Conservation (phyloP, 2,113 vertebrate genomes). For the Rhombomys opimus region DNA sequence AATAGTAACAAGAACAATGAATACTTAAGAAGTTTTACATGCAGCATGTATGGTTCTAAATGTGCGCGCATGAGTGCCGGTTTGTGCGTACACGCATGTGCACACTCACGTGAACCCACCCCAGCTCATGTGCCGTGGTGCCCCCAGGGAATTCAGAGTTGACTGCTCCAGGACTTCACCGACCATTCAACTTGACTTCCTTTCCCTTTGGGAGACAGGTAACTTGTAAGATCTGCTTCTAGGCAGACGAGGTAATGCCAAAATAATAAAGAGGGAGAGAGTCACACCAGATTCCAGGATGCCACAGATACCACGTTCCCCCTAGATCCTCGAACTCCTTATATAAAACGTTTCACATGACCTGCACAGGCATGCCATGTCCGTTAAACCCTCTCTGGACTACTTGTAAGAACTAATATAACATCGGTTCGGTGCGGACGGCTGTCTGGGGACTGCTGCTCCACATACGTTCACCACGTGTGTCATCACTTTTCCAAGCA, state of each 20-base stretch:
- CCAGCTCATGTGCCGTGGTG: not conserved
- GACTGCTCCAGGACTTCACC: not conserved
- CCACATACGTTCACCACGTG: not conserved
- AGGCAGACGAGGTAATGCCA: not conserved
- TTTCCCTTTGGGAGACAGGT: not conserved
- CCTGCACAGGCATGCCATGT: too few species aligned
- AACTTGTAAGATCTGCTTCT: not conserved
- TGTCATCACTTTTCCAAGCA: not conserved
- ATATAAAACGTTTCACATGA: not conserved
- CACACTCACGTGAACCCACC: too few species aligned
- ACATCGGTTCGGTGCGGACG: not conserved
- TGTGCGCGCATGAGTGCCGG: too few species aligned
- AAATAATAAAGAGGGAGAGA: constrained; percentile 1
- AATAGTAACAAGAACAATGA: not conserved
- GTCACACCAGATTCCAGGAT: not conserved
- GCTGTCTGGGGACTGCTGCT: not conserved
- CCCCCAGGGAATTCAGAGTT: not conserved
- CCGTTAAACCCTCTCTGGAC: not conserved
- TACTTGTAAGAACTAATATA: not conserved
- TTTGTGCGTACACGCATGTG: too few species aligned
- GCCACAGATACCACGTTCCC: not conserved
- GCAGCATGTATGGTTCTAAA: not conserved
- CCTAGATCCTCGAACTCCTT: not conserved
- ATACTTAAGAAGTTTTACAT: not conserved
- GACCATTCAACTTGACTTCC: not conserved